Base-by-base conservation (phyloP, 1,140 invertebrate species). In the Orius insidiosus region DNA sequence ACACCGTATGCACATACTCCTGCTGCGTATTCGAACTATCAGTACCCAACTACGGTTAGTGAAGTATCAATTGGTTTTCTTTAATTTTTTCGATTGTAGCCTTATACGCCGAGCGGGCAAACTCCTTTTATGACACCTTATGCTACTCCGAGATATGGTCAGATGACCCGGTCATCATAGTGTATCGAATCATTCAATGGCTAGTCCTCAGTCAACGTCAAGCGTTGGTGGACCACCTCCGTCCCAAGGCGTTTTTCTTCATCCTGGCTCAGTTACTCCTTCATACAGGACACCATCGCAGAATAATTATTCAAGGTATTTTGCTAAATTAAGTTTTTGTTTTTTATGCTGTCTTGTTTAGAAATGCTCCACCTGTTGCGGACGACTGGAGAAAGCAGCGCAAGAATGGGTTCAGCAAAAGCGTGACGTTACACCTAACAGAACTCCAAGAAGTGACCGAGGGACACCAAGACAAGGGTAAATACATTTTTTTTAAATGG, bases 51-150 rank as follows among this genome's bases (percentile, higher is more conserved):
- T 55, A 75, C 71, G 10, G 64, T 67, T 59, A 63, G 59, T 43
- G 35, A 7, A 24, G 24, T 24, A 7, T 24, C 7, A 4, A 4
- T 24, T 24, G 24, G 24, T 24, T 24, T 24, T 24, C 3, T 24
- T 24, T 24, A n/a, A n/a, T n/a, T n/a, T n/a, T n/a, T n/a, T n/a
- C n/a, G n/a, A n/a, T n/a, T 54, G 10, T 35, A 54, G 53, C 85
- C 85, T 0, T 88, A 89, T 55, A 88, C 85, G 10, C 86, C 86
- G 1, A 86, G 83, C 44, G 85, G 84, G 0, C 85, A 88, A 59
- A 89, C 85, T 0, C 86, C 86, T 0, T 88, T 83, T 63, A 84
- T 90, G 78, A 89, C 86, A 0, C 85, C 85, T 0, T 88, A 85
- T 57, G 80, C 82, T 0, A 75, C 74, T 8, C 74, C 74, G 2